Base-by-base conservation (phyloP, 2,888 invertebrate genomes). In the Sisyra terminalis region DNA sequence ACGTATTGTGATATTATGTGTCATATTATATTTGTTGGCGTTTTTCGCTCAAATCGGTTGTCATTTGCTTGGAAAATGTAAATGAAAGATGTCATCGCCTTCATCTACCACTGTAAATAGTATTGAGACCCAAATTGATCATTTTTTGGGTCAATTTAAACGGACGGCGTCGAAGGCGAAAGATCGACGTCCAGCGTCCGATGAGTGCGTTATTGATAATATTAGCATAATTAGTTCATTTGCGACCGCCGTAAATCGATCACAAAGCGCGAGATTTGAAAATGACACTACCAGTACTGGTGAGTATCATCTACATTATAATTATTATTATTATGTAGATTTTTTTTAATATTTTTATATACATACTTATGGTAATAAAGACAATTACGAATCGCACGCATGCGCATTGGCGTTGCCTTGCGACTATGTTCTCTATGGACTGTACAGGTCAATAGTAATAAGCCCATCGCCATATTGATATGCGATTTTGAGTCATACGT, bases 121-220 rank as follows among this genome's bases (percentile, higher is more conserved):
- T 52, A 77, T 82, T 61, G 83, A 84, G 67, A 80, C 77, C 55
- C 82, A 83, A 69, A 83, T 84, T 67, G 84, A 84, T 72, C 79
- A 77, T 66, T 83, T 84, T 67, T 65, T 83, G 61, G 83, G 82
- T 67, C 82, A 82, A 59, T 82, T 83, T 59, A 81, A 81, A 59
- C 73, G 77, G 50, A 81, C 80, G 66, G 81, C 81, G 52, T 80
- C 80, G 44, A 78, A 76, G 57, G 80, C 79, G 45, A 81, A 82
- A 73, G 79, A 79, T 52, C 24, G 29, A 43, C 31, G 37, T 13
- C 43, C 43, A 6, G 37, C 31, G 24, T 37, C 37, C 3, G 38
- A 43, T 15, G 72, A 72, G 49, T 57, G 63, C 44, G 65, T 66
- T 57, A 69, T 69, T 50, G 69, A 69, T 69, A 44, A 45, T 6